A percentile compares a stretch with the other conserved stretches of the same genome.
Evolutionary conservation across 2,797 vertebrate species (phyloP).

Genomic region (Neomorphus geoffroyi): DNA sequence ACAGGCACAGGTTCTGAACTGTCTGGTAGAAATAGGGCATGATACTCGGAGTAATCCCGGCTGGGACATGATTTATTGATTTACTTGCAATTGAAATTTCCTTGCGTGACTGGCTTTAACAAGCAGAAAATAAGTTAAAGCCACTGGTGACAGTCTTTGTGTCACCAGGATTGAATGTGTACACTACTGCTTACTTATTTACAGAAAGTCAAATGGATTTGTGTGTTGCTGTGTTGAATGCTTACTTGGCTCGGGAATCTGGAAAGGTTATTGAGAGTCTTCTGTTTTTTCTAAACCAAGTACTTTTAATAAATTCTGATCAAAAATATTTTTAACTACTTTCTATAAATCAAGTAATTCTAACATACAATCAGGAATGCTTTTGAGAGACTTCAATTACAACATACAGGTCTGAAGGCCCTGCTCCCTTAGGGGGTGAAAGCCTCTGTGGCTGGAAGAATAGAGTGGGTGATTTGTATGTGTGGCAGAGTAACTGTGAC

Average conservation of each 20-base stretch:
- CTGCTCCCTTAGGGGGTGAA: not conserved
- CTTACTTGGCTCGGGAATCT: not conserved
- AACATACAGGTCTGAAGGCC: not conserved
- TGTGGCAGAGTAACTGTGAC: not conserved
- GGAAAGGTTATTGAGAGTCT: not conserved
- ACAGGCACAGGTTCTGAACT: not conserved
- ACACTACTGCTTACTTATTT: not conserved
- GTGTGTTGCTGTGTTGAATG: not conserved
- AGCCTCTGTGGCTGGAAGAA: not conserved
- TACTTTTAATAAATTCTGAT: not conserved
- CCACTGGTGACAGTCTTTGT: not conserved
- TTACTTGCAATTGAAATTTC: not conserved
- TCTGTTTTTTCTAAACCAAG: not conserved
- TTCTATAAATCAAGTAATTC: rapidly evolving
- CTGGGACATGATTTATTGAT: not conserved
- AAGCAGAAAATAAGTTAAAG: not conserved
- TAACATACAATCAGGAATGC: not conserved
- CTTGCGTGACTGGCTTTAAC: not conserved
- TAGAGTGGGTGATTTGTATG: not conserved
- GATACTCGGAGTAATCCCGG: not conserved
- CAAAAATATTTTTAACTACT: not conserved
- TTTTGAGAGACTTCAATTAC: not conserved
- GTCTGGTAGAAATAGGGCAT: not conserved
- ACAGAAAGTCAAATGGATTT: not conserved
- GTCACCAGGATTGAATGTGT: not conserved